Evolutionary conservation across 2,888 invertebrate genomes (phyloP), one percentile per base, ranked within the genome.

Genomic region (Sipha maydis): DNA sequence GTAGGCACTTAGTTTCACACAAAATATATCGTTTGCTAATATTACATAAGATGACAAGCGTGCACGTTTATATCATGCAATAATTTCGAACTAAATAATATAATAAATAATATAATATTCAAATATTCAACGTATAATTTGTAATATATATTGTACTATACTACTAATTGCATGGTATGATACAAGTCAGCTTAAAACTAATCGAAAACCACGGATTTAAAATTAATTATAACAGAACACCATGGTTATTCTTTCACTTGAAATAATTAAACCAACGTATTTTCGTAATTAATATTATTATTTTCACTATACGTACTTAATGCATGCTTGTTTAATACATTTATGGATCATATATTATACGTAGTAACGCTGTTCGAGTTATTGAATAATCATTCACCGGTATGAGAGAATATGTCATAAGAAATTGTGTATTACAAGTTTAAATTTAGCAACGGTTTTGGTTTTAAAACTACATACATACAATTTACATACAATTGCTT

Each of bases 111-210:
- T n/a, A n/a, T n/a, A n/a, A n/a, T n/a, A n/a, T n/a, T n/a, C n/a
- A n/a, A n/a, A n/a, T 69, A 69, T 31, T n/a, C 2, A 4, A 31
- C 3, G 25, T n/a, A n/a, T 69, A 4, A 34, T 34, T 34, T 25
- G 19, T 56, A 56, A 56, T 56, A 56, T 21, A 78, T 56, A 34
- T 34, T 2, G 34, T 34, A 34, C 34, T 34, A 4, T 2, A 34
- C 4, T 4, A 34, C 34, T 34, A 34, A 34, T 11, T 67, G 38
- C 28, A 5, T 19, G n/a, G 31, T 25, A 8, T 11, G 25, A 25
- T 54, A 54, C 56, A 73, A 54, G 54, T 73, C 54, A 34, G 83
- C 73, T 83, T 34, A 83, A 54, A 34, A 83, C 31, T 56, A 83
- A 83, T 83, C 71, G 34, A 56, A 83, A 56, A 54, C 54, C 19